phyloP scores from a whole-genome alignment of 2,113 vertebrate genomes.

The Scytalopus superciliaris region DNA sequence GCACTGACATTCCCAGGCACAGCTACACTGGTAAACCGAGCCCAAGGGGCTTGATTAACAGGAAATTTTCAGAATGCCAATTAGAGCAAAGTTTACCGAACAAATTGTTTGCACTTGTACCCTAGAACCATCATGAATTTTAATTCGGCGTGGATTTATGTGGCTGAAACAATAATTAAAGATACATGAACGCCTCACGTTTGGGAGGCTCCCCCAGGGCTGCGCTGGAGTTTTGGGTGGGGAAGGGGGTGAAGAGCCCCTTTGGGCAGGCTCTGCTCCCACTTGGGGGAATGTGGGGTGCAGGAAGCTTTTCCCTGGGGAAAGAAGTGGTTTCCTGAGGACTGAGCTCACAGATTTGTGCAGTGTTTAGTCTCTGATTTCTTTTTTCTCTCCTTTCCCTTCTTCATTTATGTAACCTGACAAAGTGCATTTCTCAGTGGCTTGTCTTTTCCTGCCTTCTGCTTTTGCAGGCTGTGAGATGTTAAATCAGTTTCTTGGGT shows the following conservation, averaged over 20 bases:
- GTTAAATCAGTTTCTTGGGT: neutral
- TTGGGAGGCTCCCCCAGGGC: neutral
- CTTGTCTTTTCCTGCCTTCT: neutral
- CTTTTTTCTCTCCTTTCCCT: neutral
- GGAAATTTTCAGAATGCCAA: constrained; percentile 79
- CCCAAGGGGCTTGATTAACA: constrained; percentile 81
- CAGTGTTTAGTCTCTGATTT: neutral
- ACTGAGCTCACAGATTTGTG: neutral
- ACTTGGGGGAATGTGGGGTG: neutral
- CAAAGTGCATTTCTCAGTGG: neutral
- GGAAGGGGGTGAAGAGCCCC: neutral
- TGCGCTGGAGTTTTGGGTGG: neutral
- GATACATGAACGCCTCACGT: constrained; percentile 56
- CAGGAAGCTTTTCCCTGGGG: neutral
- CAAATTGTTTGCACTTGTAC: constrained; percentile 83
- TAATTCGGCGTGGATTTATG: constrained; percentile 79
- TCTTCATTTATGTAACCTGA: neutral
- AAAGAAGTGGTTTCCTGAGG: neutral
- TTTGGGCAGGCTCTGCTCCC: neutral
- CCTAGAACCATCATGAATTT: constrained; percentile 85
- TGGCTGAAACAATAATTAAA: constrained; percentile 76
- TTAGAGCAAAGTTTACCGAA: constrained; percentile 82
- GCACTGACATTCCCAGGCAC: constrained; percentile 56
- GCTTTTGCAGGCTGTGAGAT: neutral
- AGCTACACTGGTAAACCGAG: constrained; percentile 63